Percentiles rank a stretch among this genome's conserved stretches.
These are phyloP conservation scores for Girardinichthys multiradiatus DNA, from an alignment of 2,113 vertebrate genomes.

Conservation along the genomic window DNA sequence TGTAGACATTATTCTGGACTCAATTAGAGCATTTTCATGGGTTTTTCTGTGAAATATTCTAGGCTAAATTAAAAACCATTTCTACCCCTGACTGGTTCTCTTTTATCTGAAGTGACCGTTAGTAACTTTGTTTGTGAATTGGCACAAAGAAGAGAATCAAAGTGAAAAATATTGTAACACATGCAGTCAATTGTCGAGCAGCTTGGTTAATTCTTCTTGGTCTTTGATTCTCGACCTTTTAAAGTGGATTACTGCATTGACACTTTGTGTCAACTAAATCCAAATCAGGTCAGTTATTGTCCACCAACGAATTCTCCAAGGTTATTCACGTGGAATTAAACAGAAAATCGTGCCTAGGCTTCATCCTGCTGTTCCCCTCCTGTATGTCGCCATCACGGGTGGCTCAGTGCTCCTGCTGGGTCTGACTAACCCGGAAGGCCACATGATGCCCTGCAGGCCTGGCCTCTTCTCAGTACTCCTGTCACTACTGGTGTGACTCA, in stretches of 20 bases:
- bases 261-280: not conserved
- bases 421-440: conserved; percentile 14
- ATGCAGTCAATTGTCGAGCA: not conserved
- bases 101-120: not conserved
- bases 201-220: not conserved
- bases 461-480: not conserved
- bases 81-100: not conserved
- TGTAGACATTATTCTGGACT: not conserved
- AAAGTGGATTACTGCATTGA: not conserved
- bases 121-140: not conserved
- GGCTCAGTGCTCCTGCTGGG: not conserved
- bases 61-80: not conserved
- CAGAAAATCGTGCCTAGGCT: not conserved
- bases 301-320: conserved; percentile 18
- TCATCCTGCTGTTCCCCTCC: not conserved
- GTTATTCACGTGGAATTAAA: conserved; percentile 15
- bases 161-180: not conserved
- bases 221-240: not conserved
- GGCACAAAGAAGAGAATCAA: not conserved
- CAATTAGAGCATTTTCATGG: not conserved
- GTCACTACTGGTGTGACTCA: too few species aligned
- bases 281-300: conserved; percentile 1
- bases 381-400: conserved; percentile 2
- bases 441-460: too few species aligned
- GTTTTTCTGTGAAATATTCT: not conserved